Evolutionary conservation across 2,113 vertebrate species (phyloP), one percentile per base, ranked within the genome.

Genomic region (Bettongia penicillata): DNA sequence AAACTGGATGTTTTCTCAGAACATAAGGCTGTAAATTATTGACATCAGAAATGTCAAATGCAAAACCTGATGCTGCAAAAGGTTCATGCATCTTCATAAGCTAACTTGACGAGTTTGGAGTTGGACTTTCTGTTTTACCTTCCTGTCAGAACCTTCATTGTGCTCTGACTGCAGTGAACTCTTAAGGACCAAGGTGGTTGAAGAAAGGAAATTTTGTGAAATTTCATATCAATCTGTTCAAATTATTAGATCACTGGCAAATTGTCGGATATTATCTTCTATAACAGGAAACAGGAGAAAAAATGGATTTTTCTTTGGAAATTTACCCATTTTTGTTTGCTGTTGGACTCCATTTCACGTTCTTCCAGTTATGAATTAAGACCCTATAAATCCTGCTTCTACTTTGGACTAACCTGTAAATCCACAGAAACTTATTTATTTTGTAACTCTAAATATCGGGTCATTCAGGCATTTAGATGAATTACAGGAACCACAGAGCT

Each of bases 251-350:
- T 94, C 49, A 51, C 11, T 90, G 26, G 23, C 12, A 94, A 94
- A 91, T 47, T 53, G 19, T 92, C 49, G 84, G 93, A 84, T 50
- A 90, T 49, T 57, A 93, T 90, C 6, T 51, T 93, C 52, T 92
- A 47, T 53, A 68, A 51, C 3, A 91, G 24, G 61, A 95, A 94
- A 23, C 93, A 31, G 55, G 19, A 47, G 52, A 94, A 91, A 94
- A 94, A 95, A 53, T 77, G 68, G 1, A 94, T 94, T 57, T 50
- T 77, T 94, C 22, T 93, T 95, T 84, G 6, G 28, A 94, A 53
- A 53, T 50, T 3, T 48, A 48, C 47, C 5, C 12, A 22, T 91
- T 37, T 61, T n/a, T 90, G 10, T 93, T 91, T 93, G 49, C 16
- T 92, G n/a, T 51, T 93, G 50, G 55, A 31, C 28, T 77, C 26